These are phyloP conservation scores for Siniperca scherzeri DNA, from an alignment of 2,797 vertebrate species.

Conservation along the genomic window DNA sequence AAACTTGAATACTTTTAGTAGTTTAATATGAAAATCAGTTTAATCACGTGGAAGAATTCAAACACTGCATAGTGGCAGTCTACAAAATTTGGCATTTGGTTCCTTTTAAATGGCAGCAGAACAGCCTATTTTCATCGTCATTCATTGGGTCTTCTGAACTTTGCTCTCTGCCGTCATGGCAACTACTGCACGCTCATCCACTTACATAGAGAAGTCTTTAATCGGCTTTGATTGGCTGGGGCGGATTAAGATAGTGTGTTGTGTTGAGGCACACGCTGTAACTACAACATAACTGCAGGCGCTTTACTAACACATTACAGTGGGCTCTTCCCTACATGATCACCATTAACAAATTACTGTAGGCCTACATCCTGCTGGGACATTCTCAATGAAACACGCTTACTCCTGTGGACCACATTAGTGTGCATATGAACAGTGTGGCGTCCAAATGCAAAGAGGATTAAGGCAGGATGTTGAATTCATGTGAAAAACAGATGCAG, in stretches of 20 bases:
- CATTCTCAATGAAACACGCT: not conserved
- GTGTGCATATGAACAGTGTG: not conserved
- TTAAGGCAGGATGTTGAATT: not conserved
- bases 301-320: slow-evolving; percentile 5
- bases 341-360: not conserved
- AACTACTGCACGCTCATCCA: slow-evolving; percentile 66
- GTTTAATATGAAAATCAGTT: not conserved
- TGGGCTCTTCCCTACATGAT: not conserved
- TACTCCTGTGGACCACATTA: not conserved
- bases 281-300: slow-evolving; percentile 37
- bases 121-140: not conserved
- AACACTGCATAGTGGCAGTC: not conserved
- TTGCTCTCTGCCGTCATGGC: slow-evolving; percentile 66
- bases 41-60: not conserved
- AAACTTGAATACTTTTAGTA: not conserved
- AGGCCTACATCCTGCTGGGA: not conserved
- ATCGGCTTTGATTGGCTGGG: slow-evolving; percentile 75
- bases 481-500: not conserved
- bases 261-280: slow-evolving; percentile 33
- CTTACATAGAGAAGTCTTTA: slow-evolving; percentile 73
- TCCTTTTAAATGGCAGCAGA: slow-evolving; percentile 10
- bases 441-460: not conserved
- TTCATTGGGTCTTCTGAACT: slow-evolving; percentile 62
- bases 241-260: slow-evolving; percentile 65
- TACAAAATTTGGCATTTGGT: not conserved